Conservation (phyloP, 2,888 invertebrate species). For the Saturnia pavonia region DNA sequence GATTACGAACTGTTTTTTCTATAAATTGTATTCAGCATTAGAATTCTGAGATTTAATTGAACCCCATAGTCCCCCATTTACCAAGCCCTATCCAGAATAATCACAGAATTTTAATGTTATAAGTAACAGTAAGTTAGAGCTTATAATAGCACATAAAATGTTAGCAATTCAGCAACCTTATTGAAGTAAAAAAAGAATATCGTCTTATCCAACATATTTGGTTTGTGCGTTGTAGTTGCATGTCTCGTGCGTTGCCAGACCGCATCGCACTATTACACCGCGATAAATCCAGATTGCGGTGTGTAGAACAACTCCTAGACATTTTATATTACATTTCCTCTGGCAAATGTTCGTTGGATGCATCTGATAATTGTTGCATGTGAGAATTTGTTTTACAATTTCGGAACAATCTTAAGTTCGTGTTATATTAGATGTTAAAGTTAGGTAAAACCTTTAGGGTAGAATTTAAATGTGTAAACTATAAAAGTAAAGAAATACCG, state of each 20-base stretch:
- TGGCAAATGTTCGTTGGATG: constrained; percentile 4
- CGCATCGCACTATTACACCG: constrained; percentile 11
- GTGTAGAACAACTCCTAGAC: constrained; percentile 15
- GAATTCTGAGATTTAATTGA: too few species aligned
- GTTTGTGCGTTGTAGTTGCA: constrained; percentile 8
- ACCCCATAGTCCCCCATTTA: too few species aligned
- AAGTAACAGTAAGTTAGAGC: too few species aligned
- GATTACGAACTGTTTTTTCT: too few species aligned
- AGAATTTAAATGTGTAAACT: neutral
- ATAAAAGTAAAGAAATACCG: neutral
- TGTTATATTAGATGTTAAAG: neutral
- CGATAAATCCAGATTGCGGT: constrained; percentile 18
- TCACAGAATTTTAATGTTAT: too few species aligned
- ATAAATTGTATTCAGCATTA: too few species aligned
- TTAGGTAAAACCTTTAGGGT: neutral
- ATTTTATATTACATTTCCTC: constrained; percentile 10
- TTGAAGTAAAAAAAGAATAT: neutral
- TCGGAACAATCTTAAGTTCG: neutral
- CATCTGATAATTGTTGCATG: constrained; percentile 20
- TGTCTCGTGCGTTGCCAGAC: constrained; percentile 20
- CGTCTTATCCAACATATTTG: neutral
- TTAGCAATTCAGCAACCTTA: neutral
- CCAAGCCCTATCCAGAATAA: too few species aligned
- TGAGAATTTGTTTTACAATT: constrained; percentile 11
- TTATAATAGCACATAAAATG: too few species aligned